Percentiles rank a stretch among this genome's conserved stretches.
phyloP scores from a whole-genome alignment of 2,797 vertebrate genomes.

The Enteromius viviparus region DNA sequence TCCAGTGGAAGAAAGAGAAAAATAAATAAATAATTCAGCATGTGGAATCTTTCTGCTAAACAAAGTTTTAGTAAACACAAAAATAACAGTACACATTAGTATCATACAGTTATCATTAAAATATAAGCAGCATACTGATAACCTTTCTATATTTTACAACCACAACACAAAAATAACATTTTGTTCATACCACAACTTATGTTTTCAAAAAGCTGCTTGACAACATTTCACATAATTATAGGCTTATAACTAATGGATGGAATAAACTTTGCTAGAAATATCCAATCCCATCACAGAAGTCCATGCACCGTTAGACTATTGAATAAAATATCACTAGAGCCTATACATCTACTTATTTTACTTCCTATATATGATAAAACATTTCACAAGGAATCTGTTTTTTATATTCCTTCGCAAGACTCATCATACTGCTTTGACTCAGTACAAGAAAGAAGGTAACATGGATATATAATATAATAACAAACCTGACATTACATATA shows the following conservation, averaged over 20 bases:
- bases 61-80: not conserved
- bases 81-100: not conserved
- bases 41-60: too few relatives aligned
- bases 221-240: conserved; percentile 28
- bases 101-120: not conserved
- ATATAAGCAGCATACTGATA: not conserved
- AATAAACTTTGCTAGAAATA: conserved; percentile 19
- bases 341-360: conserved; percentile 34
- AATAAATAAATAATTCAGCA: too few relatives aligned
- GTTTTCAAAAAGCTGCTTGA: conserved; percentile 5
- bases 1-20: too few relatives aligned
- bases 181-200: not conserved
- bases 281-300: conserved; percentile 8
- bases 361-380: conserved; percentile 54
- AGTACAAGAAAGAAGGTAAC: not conserved
- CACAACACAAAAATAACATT: not conserved
- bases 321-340: conserved; percentile 11
- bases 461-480: not conserved
- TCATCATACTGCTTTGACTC: not conserved
- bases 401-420: conserved; percentile 24
- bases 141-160: not conserved
- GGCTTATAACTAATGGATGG: conserved; percentile 2
- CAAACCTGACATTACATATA: not conserved
- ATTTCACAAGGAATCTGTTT: conserved; percentile 64
- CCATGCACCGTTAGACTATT: not conserved